Base-by-base conservation (phyloP, 1,140 invertebrate species). In the Pantala flavescens region DNA sequence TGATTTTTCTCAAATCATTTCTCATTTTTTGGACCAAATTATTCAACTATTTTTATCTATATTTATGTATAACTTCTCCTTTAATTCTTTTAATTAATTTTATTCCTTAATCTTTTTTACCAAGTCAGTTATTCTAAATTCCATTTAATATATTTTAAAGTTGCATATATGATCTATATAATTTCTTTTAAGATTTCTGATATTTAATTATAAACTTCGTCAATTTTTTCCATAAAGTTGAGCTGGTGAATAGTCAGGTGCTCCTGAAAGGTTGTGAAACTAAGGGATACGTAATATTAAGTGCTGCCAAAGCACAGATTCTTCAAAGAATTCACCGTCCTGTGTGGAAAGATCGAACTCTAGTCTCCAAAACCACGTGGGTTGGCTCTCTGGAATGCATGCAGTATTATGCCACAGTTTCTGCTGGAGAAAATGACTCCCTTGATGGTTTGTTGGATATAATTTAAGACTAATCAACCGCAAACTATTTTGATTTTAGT, bases 361-460 rank as follows among this genome's bases (percentile, higher is more conserved):
- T 97, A 0, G 91, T 96, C 19, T 91, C 94, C 12, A 98, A 98
- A 84, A 95, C 93, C 0, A 97, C 96, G 0, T 99, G 97, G 96
- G 90, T 94, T 72, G 96, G 96, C 11, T 90, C 92, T 74, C 85
- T 99, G 0, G 95, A 98, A 81, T 96, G 96, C 82, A 98, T 99
- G 96, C 96, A 98, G 87, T 99, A 98, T 84, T 99, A 98, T 85
- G 96, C 96, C 1, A 98, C 96, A 36, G 96, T 98, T 28, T 94
- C 91, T 81, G 91, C 91, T 49, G 92, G 91, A 16, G 90, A 93
- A 79, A 87, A 88, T 55, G 91, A 93, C 83, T 79, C 81, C 16
- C 75, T 81, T 71, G 83, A 84, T 78, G 81, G 82, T 83, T 80
- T 78, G 77, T 74, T 23, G 19, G n/a, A n/a, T n/a, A n/a, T 14